Evolutionary conservation across 2,797 vertebrate species (phyloP), one percentile per base, ranked within the genome.

Genomic region (Hypotaenidia okinawae): DNA sequence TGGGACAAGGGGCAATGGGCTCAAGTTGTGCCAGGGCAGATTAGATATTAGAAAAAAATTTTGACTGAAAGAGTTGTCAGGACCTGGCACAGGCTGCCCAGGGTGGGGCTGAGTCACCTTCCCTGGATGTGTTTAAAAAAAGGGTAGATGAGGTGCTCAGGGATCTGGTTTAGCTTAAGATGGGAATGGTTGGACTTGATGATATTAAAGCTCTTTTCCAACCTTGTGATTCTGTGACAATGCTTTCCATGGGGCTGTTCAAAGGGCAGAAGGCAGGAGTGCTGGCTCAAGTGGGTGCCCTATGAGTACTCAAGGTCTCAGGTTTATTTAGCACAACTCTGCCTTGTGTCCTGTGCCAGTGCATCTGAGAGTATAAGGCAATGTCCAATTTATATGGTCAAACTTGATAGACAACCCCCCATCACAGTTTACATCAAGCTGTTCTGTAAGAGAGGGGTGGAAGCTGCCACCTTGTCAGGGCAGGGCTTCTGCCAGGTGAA

Each of bases 381-480:
- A 15, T 10, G 16, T 30, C 68, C 19, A 13, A 19, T 52, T n/a
- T 22, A 6, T 16, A 12, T 3, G 6, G 22, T 49, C 41, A 49
- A 45, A 72, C 49, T 43, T 47, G 4, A 12, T 61, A 24, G 49
- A 33, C 45, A 24, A 14, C 62, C 25, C 21, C 32, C 47, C 10
- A 3, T 9, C 2, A 0, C 45, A 6, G 23, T 32, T 70, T 25
- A 21, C 27, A 33, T 10, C 2, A 1, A 28, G 23, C 33, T 47
- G 30, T 14, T 83, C 12, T 25, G 15, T 39, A 10, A 54, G 30
- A 74, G 27, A 16, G 35, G n/a, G 28, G 8, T 62, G 61, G 45
- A 58, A 78, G 11, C 10, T 18, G 13, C 9, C 55, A 35, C 18
- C 66, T 54, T 45, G 27, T 30, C 39, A 73, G 62, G 55, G 37